A percentile compares a stretch with the other conserved stretches of the same genome.
phyloP scores from a whole-genome alignment of 2,888 invertebrate genomes.

The Gnatocerus cornutus region DNA sequence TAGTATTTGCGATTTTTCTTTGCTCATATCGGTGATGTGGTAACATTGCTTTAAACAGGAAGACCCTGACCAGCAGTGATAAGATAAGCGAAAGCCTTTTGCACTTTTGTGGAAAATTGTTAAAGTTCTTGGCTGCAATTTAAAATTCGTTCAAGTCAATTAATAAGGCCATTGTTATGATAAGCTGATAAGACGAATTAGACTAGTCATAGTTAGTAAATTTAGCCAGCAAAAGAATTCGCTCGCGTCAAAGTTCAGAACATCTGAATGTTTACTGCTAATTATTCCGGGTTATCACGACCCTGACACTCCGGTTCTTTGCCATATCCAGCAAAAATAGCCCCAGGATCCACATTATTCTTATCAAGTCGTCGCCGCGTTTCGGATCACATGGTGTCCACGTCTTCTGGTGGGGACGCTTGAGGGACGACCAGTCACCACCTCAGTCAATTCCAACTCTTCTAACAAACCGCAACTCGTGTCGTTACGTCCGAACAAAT shows the following conservation, averaged over 20 bases:
- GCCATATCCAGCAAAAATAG: slow-evolving; percentile 6
- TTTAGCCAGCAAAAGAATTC: no score
- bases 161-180: background rate
- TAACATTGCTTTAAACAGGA: no score
- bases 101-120: no score
- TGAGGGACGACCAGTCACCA: slow-evolving; percentile 53
- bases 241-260: no score
- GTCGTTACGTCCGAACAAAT: background rate
- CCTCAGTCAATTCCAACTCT: slow-evolving; percentile 18
- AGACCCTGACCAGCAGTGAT: no score
- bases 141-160: no score
- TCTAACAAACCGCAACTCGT: background rate
- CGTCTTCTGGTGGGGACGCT: slow-evolving; percentile 47
- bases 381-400: slow-evolving; percentile 51
- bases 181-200: no score
- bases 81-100: no score
- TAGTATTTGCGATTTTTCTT: no score
- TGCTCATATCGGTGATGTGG: no score
- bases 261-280: background rate
- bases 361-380: slow-evolving; percentile 20
- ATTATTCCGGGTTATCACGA: slow-evolving; percentile 3
- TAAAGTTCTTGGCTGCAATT: no score
- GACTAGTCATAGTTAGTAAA: no score
- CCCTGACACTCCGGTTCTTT: background rate
- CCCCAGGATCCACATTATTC: slow-evolving; percentile 5